Evolutionary conservation across 2,888 invertebrate species (phyloP).

Genomic region (Drosophila cognata): DNA sequence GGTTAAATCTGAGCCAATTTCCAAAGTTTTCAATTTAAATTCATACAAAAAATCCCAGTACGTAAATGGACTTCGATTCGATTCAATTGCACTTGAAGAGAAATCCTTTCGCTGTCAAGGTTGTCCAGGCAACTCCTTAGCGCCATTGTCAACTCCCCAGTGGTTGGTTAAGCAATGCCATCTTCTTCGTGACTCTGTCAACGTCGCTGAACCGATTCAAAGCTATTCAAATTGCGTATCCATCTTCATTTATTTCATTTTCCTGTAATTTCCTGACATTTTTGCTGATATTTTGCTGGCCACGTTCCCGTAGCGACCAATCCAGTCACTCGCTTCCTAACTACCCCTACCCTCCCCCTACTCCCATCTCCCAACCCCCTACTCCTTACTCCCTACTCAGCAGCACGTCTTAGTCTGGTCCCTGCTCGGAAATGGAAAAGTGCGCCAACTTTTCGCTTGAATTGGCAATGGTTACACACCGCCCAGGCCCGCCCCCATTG

Average conservation of each 20-base stretch:
- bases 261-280: constrained; percentile 79
- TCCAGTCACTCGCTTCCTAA: neutral
- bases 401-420: constrained; percentile 59
- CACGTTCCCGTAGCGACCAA: constrained; percentile 35
- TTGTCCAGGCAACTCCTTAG: neutral
- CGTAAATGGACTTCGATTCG: neutral
- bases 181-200: constrained; percentile 45
- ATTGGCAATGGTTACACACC: constrained; percentile 75
- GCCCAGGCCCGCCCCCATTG: constrained; percentile 5
- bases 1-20: neutral
- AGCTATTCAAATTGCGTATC: constrained; percentile 80
- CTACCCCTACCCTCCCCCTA: too few relatives aligned
- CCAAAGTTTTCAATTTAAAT: neutral
- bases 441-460: constrained; percentile 79
- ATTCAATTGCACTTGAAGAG: constrained; percentile 20
- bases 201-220: constrained; percentile 64
- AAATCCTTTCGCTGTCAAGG: constrained; percentile 4
- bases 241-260: constrained; percentile 81
- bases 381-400: constrained; percentile 1
- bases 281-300: constrained; percentile 65
- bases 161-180: neutral
- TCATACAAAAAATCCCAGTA: neutral
- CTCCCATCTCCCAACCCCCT: neutral
- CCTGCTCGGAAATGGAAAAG: constrained; percentile 74
- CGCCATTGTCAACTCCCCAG: constrained; percentile 3